phyloP scores from a whole-genome alignment of 2,797 vertebrate species.

The Pipistrellus nathusii region DNA sequence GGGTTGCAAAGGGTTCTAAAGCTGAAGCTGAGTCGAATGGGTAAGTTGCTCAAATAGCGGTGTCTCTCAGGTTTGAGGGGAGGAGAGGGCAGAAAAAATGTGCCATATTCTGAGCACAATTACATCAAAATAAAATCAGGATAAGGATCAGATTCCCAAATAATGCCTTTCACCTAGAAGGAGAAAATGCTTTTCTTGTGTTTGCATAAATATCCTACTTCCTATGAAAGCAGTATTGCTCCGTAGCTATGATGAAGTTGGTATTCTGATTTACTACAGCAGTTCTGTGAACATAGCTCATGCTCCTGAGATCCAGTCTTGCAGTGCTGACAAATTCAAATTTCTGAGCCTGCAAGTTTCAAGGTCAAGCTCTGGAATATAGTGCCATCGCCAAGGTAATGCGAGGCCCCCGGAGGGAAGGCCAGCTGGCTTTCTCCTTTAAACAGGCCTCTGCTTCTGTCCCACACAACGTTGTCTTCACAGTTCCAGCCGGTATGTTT shows the following conservation, averaged over 20 bases:
- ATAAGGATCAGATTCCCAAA: not conserved
- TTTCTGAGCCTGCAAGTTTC: not conserved
- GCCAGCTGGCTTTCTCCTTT: not conserved
- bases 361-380: not conserved
- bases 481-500: slow-evolving; percentile 12
- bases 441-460: not conserved
- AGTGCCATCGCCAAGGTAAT: not conserved
- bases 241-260: not conserved
- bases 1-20: not conserved
- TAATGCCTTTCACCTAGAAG: not conserved
- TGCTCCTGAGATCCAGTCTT: not conserved
- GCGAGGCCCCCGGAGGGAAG: not conserved
- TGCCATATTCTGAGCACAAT: not conserved
- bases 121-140: not conserved
- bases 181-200: not conserved
- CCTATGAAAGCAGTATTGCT: not conserved
- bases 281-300: not conserved
- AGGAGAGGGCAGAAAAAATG: not conserved
- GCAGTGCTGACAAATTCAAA: not conserved
- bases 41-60: not conserved
- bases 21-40: not conserved
- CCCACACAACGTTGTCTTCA: not conserved
- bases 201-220: not conserved
- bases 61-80: not conserved
- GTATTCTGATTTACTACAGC: slow-evolving; percentile 1